A percentile compares a stretch with the other conserved stretches of the same genome.
Conservation (phyloP, 2,888 invertebrate genomes). For the Trissoscelio sp. region DNA sequence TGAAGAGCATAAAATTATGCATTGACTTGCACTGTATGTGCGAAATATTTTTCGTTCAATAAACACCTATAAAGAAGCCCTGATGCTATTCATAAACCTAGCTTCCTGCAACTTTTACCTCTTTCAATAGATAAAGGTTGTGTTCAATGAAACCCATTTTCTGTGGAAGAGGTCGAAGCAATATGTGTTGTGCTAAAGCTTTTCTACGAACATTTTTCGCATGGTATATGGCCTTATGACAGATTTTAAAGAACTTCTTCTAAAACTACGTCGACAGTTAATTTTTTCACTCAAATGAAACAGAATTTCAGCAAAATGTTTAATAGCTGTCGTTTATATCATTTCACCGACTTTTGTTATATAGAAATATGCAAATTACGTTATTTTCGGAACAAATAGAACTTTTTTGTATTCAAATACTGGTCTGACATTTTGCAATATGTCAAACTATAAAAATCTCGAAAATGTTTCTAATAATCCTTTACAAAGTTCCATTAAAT, state of each 20-base stretch:
- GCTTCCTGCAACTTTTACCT: conserved; percentile 45
- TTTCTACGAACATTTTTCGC: conserved; percentile 37
- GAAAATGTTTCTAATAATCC: too few species aligned
- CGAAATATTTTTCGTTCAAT: conserved; percentile 15
- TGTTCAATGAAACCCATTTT: conserved; percentile 49
- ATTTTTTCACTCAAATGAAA: conserved; percentile 22
- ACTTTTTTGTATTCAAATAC: too few species aligned
- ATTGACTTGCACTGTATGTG: not conserved
- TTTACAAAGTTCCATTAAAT: too few species aligned
- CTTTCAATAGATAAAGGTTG: conserved; percentile 39
- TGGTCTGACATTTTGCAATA: too few species aligned
- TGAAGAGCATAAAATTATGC: conserved; percentile 14
- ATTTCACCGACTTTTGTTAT: too few species aligned
- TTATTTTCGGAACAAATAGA: too few species aligned
- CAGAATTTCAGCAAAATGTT: conserved; percentile 1
- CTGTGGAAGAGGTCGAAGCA: conserved; percentile 22
- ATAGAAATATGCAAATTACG: too few species aligned
- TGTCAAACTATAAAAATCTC: too few species aligned
- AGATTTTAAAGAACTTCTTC: conserved; percentile 19
- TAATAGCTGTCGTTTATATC: too few species aligned
- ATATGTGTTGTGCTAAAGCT: conserved; percentile 28
- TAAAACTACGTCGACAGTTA: conserved; percentile 4
- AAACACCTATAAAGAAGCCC: conserved; percentile 9
- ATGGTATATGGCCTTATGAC: conserved; percentile 17
- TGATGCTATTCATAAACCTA: conserved; percentile 33